Evolutionary conservation across 2,113 vertebrate genomes (phyloP).

Genomic region (Platanista minor): DNA sequence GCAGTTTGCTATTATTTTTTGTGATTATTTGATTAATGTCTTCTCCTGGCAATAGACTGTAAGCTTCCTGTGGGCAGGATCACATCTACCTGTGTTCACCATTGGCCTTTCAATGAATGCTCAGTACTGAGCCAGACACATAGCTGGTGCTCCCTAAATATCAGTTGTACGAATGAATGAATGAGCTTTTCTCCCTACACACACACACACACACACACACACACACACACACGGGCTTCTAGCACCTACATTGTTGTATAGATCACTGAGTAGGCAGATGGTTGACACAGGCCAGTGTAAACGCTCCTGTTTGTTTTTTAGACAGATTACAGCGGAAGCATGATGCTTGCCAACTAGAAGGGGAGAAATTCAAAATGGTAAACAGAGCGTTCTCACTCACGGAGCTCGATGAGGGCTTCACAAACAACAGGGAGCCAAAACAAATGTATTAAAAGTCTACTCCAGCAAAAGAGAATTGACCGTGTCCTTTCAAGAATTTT

Average conservation of each 20-base stretch:
- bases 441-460: neutral
- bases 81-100: neutral
- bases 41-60: neutral
- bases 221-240: neutral
- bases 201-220: neutral
- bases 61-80: neutral
- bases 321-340: neutral
- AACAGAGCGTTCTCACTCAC: neutral
- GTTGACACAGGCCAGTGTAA: neutral
- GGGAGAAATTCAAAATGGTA: constrained; percentile 21
- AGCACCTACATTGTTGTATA: neutral
- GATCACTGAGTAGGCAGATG: neutral
- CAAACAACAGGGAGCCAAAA: constrained; percentile 24
- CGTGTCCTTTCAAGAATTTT: constrained; percentile 48
- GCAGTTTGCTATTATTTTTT: neutral
- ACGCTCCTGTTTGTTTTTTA: constrained; percentile 40
- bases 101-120: neutral
- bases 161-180: neutral
- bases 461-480: neutral
- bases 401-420: neutral
- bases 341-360: neutral
- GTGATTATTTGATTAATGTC: neutral
- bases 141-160: neutral
- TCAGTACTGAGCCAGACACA: neutral
- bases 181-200: neutral